Evolutionary conservation across 2,888 invertebrate genomes (phyloP), one percentile per base, ranked within the genome.

Genomic region (Aromia moschata): DNA sequence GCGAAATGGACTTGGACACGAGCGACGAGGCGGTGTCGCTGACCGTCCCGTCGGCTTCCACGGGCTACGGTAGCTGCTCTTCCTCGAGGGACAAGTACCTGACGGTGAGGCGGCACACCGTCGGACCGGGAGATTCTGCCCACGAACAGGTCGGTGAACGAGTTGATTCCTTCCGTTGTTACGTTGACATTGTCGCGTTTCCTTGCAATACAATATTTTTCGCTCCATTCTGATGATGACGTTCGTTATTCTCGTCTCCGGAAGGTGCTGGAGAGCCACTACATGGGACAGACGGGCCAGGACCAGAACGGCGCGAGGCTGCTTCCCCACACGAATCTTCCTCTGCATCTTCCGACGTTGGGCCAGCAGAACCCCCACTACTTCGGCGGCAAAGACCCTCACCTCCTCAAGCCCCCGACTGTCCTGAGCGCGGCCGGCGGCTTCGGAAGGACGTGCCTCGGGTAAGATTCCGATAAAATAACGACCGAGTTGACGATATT

Each of bases 361-460:
- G 91, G 91, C 75, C 90, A 93, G 78, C 91, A 92, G 74, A 92
- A 92, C 41, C 89, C 92, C 20, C 88, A 92, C 56, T 92, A 91
- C 83, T 92, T 93, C 80, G 91, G 92, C 76, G 91, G 93, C 60
- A 95, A 95, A 77, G 96, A 97, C 82, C 96, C 96, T 72, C 94
- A 97, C 79, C 83, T 97, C 64, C 83, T 98, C 56, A 95, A 96
- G 79, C 96, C 96, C n/a, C 96, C 96, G 0, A 90, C 91, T 57
- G 92, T 93, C 10, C 89, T 95, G 87, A 92, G 91, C 75, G 91
- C 90, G 66, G 90, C 88, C 68, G 91, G 92, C 38, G 87, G 90
- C 46, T 93, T 94, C 81, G 94, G 94, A 3, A 86, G 97, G 36
- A n/a, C 87, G 97, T 70, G 96, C 96, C 49, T 96, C 96, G 64